These are phyloP conservation scores for Rhopalosiphum maidis DNA, from an alignment of 1,140 invertebrate species.

Conservation along the genomic window DNA sequence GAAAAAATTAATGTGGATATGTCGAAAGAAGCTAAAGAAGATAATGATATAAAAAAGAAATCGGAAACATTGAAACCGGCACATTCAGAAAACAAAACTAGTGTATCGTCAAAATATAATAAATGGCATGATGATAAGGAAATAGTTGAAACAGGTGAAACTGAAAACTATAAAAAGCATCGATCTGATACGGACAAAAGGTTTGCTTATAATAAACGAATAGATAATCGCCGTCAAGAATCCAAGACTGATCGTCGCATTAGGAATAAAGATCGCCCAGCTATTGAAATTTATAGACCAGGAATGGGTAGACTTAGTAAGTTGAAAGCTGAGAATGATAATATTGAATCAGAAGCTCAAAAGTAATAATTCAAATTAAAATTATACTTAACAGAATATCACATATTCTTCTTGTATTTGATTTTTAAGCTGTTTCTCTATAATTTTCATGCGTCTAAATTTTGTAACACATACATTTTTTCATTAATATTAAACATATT, in stretches of 20 bases:
- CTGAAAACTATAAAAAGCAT: slow-evolving; percentile 62
- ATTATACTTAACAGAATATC: not conserved
- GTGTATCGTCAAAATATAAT: slow-evolving; percentile 62
- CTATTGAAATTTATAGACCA: slow-evolving; percentile 75
- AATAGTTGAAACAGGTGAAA: slow-evolving; percentile 32
- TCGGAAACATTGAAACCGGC: slow-evolving; percentile 60
- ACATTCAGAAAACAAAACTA: slow-evolving; percentile 62
- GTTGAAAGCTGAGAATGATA: slow-evolving; percentile 63
- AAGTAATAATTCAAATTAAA: slow-evolving; percentile 19
- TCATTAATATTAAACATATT: not conserved
- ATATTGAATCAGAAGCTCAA: slow-evolving; percentile 26
- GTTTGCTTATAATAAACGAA: slow-evolving; percentile 13
- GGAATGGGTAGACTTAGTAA: slow-evolving; percentile 77
- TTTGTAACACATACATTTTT: not conserved
- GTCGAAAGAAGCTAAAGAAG: slow-evolving; percentile 55
- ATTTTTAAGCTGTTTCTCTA: not conserved
- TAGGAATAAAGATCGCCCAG: slow-evolving; percentile 70
- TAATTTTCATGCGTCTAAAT: not conserved
- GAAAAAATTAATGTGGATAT: not conserved
- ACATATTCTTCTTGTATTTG: not conserved
- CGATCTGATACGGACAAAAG: slow-evolving; percentile 61
- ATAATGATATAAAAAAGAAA: slow-evolving; percentile 58
- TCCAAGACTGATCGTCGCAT: slow-evolving; percentile 26
- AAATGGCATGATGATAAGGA: slow-evolving; percentile 27
- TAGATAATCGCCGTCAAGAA: slow-evolving; percentile 48